Conservation (phyloP, 1,140 invertebrate genomes). For the Araneus ventricosus region DNA sequence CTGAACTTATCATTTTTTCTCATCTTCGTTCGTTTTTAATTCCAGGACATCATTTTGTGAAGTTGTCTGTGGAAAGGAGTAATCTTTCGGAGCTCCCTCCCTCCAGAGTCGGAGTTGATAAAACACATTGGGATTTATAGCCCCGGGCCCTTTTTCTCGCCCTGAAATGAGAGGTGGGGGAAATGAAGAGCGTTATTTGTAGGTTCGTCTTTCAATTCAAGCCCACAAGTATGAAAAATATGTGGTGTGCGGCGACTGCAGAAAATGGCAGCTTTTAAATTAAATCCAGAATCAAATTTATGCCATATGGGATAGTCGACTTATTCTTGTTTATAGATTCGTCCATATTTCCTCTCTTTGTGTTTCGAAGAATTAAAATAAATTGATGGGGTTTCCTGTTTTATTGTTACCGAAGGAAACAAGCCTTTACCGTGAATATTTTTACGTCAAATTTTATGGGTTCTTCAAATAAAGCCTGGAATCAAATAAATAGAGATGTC, state of each 20-base stretch:
- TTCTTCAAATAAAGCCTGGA: neutral
- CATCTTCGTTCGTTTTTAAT: slow-evolving; percentile 71
- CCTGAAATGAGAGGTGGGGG: slow-evolving; percentile 4
- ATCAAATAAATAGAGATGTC: no score
- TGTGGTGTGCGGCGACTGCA: slow-evolving; percentile 8
- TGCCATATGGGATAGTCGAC: slow-evolving; percentile 37
- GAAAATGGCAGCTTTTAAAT: slow-evolving; percentile 32
- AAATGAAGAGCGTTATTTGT: slow-evolving; percentile 51
- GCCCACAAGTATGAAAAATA: neutral
- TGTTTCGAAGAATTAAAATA: neutral
- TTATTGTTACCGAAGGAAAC: slow-evolving; percentile 3
- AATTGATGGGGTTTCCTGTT: neutral
- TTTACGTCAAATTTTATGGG: neutral
- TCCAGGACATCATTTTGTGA: slow-evolving; percentile 43
- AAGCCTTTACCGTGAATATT: neutral
- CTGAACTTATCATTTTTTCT: slow-evolving; percentile 69
- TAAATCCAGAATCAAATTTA: slow-evolving; percentile 52
- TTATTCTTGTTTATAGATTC: neutral
- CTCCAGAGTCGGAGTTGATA: slow-evolving; percentile 44
- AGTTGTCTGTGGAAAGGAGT: slow-evolving; percentile 29
- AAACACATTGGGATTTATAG: slow-evolving; percentile 55
- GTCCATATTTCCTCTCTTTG: neutral
- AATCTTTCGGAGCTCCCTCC: slow-evolving; percentile 46
- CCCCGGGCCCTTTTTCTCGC: slow-evolving; percentile 18
- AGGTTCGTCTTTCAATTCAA: slow-evolving; percentile 28